Conservation (phyloP, 2,888 invertebrate genomes). For the Cataglyphis livida region DNA sequence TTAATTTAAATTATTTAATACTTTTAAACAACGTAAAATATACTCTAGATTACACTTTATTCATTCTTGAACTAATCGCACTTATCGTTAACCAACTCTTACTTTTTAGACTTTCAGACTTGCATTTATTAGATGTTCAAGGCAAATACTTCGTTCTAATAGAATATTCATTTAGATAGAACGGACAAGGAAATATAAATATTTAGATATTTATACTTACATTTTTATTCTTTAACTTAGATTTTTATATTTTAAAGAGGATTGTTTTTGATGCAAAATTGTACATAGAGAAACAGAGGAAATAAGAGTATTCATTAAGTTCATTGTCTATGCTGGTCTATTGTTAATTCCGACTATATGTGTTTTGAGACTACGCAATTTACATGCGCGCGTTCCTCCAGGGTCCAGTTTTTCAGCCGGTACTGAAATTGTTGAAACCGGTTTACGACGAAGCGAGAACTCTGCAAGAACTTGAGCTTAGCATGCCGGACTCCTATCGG, state of each 20-base stretch:
- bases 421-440: constrained; percentile 42
- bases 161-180: neutral
- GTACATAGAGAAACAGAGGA: neutral
- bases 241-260: neutral
- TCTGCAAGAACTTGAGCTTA: constrained; percentile 27
- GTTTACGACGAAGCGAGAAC: constrained; percentile 36
- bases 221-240: neutral
- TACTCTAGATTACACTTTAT: neutral
- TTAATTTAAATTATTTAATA: neutral
- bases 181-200: neutral
- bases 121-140: neutral
- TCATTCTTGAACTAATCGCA: neutral
- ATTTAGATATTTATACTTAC: neutral
- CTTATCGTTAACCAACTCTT: neutral
- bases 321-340: neutral
- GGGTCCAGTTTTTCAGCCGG: constrained; percentile 36
- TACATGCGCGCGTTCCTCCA: neutral
- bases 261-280: neutral
- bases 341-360: neutral
- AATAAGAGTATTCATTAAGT: neutral
- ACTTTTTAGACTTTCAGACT: neutral
- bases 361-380: neutral
- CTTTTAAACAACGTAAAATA: neutral
- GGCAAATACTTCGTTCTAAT: neutral
- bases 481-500: neutral